These are phyloP conservation scores for Sternotherus odoratus DNA, from an alignment of 2,797 vertebrate species.

Conservation along the genomic window DNA sequence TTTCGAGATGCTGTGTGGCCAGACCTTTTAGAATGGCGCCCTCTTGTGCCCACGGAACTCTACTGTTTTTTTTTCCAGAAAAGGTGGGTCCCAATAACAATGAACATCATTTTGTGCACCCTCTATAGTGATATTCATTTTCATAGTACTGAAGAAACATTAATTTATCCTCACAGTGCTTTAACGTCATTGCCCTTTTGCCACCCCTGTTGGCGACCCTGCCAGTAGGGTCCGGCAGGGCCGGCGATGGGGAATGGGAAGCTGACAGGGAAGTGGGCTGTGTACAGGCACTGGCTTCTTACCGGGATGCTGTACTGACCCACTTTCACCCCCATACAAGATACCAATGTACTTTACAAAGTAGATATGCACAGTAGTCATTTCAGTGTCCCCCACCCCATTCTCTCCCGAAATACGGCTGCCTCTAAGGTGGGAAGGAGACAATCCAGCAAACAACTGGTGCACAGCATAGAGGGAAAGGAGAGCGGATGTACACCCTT, in stretches of 20 bases:
- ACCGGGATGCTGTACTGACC: too few species aligned
- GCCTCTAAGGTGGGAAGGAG: not conserved
- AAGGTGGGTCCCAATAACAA: not conserved
- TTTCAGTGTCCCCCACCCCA: rapidly evolving
- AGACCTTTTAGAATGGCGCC: constrained; percentile 15
- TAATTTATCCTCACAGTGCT: not conserved
- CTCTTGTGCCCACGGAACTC: not conserved
- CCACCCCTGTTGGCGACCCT: too few species aligned
- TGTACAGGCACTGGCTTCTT: too few species aligned
- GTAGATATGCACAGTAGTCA: not conserved
- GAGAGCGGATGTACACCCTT: not conserved
- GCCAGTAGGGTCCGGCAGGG: too few species aligned
- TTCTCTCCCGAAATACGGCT: not conserved
- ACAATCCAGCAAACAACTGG: not conserved
- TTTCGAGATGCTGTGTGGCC: not conserved
- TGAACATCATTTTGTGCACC: not conserved
- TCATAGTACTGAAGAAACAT: not conserved
- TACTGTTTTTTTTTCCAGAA: not conserved
- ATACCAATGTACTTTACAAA: too few species aligned
- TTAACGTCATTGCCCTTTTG: too few species aligned
- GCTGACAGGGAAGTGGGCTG: too few species aligned
- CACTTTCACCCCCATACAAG: too few species aligned
- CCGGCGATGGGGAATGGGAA: too few species aligned
- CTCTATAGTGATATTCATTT: not conserved
- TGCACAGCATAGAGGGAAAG: not conserved